Base-by-base conservation (phyloP, 2,888 invertebrate species). In the Luperina testacea region DNA sequence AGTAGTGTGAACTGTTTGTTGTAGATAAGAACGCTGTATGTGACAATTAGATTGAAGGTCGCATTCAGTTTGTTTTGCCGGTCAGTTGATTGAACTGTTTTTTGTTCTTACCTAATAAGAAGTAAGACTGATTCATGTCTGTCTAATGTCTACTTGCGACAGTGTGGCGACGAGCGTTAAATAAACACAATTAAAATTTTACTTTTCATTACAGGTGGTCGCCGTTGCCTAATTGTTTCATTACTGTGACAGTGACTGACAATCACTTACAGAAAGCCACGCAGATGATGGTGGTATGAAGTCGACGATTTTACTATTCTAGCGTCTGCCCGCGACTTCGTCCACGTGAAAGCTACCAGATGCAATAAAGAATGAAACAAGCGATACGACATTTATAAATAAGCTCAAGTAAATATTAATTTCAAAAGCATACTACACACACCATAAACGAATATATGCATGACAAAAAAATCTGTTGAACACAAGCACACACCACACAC, bases 11-110 rank as follows among this genome's bases (percentile, higher is more conserved):
- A 59, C 8, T 77, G 88, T 82, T 77, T 85, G 79, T 3, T 79
- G 65, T 76, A 83, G 80, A 87, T 83, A 76, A 77, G 67, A 89
- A 85, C 79, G 48, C 0, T 1, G 78, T 80, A 85, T 64, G 61
- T 75, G 77, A 81, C 87, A 78, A 77, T 73, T 72, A 72, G 61
- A 51, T 45, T 75, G 72, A 87, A 85, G 84, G 84, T 74, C 76
- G 20, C 9, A 13, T 51, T 42, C 2, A 32, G 38, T 76, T 38
- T 68, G 48, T 70, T 63, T 77, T 53, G 63, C 9, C 42, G 27
- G 85, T 67, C 42, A 20, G 86, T 71, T 67, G 86, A 73, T 53
- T 71, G 70, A 77, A 73, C 65, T 27, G 65, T 53, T 72, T 69
- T 20, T 64, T 81, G 38, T 48, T 27, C 2, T 67, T 63, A n/a